Percentiles rank a stretch among this genome's conserved stretches.
Conservation (phyloP, 92 coral and sea anemone species). For the Epizoanthus scotinus region DNA sequence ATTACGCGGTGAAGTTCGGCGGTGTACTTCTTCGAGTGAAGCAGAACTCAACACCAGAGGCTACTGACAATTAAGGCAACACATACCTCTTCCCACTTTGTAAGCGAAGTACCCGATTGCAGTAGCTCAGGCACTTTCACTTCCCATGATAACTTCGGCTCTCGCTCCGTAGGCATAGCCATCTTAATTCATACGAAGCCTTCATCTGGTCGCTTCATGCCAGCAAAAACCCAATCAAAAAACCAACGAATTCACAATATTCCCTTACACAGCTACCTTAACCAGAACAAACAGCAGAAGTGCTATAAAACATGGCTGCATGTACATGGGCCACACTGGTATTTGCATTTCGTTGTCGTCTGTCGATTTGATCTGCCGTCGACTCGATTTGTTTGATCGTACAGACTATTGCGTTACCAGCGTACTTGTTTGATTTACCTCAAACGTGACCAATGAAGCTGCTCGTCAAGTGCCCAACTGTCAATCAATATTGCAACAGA, state of each 20-base stretch:
- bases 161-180: slow-evolving; percentile 35
- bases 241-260: background rate
- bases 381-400: slow-evolving; percentile 7
- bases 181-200: slow-evolving; percentile 17
- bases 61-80: background rate
- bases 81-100: slow-evolving; percentile 98
- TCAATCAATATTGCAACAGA: slow-evolving; percentile 25
- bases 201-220: slow-evolving; percentile 30
- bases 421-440: slow-evolving; percentile 39
- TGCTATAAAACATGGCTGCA: slow-evolving; percentile 25
- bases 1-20: background rate
- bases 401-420: slow-evolving; percentile 29
- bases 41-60: slow-evolving; percentile 9
- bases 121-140: slow-evolving; percentile 76
- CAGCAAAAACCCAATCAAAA: slow-evolving; percentile 9
- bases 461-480: slow-evolving; percentile 35
- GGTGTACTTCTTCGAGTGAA: background rate
- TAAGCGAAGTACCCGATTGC: slow-evolving; percentile 77
- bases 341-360: slow-evolving; percentile 32
- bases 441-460: slow-evolving; percentile 47
- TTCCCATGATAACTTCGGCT: slow-evolving; percentile 81
- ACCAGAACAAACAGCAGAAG: background rate
- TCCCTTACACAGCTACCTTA: slow-evolving; percentile 2
- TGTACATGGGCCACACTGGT: slow-evolving; percentile 9
- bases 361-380: slow-evolving; percentile 38